Base-by-base conservation (phyloP, 1,140 invertebrate species). In the Hirudo medicinalis region DNA sequence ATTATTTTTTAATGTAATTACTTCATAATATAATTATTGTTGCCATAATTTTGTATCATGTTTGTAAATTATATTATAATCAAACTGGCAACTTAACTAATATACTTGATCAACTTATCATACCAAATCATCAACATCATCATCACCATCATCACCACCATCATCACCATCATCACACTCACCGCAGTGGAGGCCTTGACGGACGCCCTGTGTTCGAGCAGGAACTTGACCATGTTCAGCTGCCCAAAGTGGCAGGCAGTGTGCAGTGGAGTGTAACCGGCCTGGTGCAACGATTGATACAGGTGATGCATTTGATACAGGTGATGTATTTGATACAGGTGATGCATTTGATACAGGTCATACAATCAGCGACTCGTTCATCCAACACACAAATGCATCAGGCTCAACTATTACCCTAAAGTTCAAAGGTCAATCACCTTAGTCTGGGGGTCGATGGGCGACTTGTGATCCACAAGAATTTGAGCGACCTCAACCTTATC, bases 181-280 rank as follows among this genome's bases (percentile, higher is more conserved):
- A 88, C 82, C 76, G 80, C 81, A 29, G 80, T 82, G n/a, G 78
- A 79, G 54, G 79, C 77, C 73, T 79, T 80, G n/a, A 87, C 86
- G 72, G 86, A 79, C 22, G 86, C 86, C 53, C 82, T 81, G 73
- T 92, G 88, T 75, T 94, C 89, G 25, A 99, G 83, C 60, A 99
- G 81, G 81, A 93, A 97, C 36, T 90, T 87, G 36, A 97, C 92
- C 95, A 99, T 99, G 76, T 94, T 94, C 57, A 75, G 85, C 81
- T 98, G 94, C 0, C 96, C 96, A 81, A 97, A 99, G 82, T 99
- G 95, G 72, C 91, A 90, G 20, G 96, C 96, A 22, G 97, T 91
- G 82, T 99, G 96, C 17, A 99, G 86, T 0, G 96, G 95, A 22
- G 94, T 96, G 80, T 97, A 99, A 0, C 94, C 94, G 67, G 91